A percentile compares a stretch with the other conserved stretches of the same genome.
These are phyloP conservation scores for Stenoptilia bipunctidactyla DNA, from an alignment of 2,888 invertebrate genomes.

Conservation along the genomic window DNA sequence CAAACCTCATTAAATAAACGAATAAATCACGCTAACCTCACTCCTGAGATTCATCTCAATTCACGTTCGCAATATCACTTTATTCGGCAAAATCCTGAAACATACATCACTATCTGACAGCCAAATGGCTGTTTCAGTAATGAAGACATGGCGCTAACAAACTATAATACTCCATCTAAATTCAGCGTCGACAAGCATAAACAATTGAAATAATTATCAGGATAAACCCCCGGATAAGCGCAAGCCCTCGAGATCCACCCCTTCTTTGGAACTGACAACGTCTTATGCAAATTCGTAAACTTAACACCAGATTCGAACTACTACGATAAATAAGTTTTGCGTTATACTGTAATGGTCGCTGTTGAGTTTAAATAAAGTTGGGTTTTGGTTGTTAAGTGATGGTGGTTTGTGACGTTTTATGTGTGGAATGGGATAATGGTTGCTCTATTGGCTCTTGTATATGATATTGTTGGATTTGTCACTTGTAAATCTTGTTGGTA, in stretches of 20 bases:
- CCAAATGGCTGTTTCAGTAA: slow-evolving; percentile 32
- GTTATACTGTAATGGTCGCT: slow-evolving; percentile 15
- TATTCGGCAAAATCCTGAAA: slow-evolving; percentile 20
- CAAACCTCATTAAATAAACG: slow-evolving; percentile 8
- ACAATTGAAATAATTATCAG: slow-evolving; percentile 72
- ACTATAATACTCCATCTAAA: slow-evolving; percentile 70
- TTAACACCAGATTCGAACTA: slow-evolving; percentile 25
- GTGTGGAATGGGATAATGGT: slow-evolving; percentile 30
- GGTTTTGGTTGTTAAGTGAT: slow-evolving; percentile 12
- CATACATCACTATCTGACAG: slow-evolving; percentile 54
- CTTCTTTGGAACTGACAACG: slow-evolving; percentile 61
- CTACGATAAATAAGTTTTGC: slow-evolving; percentile 15
- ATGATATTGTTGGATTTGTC: slow-evolving; percentile 44
- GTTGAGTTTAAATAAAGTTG: background rate
- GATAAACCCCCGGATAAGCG: slow-evolving; percentile 62
- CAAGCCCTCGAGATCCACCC: slow-evolving; percentile 64
- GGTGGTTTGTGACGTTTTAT: slow-evolving; percentile 18
- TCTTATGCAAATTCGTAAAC: slow-evolving; percentile 68
- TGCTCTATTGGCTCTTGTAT: slow-evolving; percentile 60
- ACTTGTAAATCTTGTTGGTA: slow-evolving; percentile 10
- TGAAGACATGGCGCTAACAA: slow-evolving; percentile 59
- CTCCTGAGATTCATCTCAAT: slow-evolving; percentile 42
- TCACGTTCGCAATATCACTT: slow-evolving; percentile 17
- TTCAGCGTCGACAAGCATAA: slow-evolving; percentile 69
- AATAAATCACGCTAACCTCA: slow-evolving; percentile 27